Conservation (phyloP, 2,113 vertebrate genomes). For the Bostrychus sinensis region DNA sequence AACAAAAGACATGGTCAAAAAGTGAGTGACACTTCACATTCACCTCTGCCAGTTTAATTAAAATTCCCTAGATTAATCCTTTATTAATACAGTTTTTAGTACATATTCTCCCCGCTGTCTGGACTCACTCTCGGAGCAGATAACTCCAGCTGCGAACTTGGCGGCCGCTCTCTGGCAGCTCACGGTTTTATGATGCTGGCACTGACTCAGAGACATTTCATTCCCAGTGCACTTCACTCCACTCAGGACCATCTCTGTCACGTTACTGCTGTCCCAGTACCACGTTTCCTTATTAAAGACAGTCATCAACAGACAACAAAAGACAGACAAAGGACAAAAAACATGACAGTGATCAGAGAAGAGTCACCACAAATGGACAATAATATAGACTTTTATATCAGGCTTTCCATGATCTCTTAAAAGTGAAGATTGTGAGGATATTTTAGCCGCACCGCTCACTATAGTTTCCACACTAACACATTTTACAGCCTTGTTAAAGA, state of each 20-base stretch:
- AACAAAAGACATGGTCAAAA: no score
- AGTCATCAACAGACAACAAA: not conserved
- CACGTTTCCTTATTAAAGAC: conserved; percentile 92
- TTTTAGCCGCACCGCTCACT: not conserved
- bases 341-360: conserved; percentile 17
- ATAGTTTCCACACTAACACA: not conserved
- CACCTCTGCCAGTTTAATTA: no score
- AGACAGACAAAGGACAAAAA: conserved; percentile 9
- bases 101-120: no score
- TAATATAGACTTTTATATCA: no score
- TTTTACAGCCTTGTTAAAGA: not conserved
- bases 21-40: no score
- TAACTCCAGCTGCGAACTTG: conserved; percentile 91
- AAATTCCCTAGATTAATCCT: no score
- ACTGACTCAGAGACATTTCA: conserved; percentile 90
- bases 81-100: no score
- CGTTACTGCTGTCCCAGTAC: conserved; percentile 96
- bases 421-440: no score
- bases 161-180: conserved; percentile 86
- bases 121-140: conserved; percentile 96
- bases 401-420: no score
- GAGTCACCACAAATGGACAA: not conserved
- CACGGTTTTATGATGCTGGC: conserved; percentile 86
- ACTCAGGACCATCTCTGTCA: conserved; percentile 91
- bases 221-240: conserved; percentile 89